phyloP scores from a whole-genome alignment of 2,888 invertebrate genomes.

The Chrysomela aeneicollis region DNA sequence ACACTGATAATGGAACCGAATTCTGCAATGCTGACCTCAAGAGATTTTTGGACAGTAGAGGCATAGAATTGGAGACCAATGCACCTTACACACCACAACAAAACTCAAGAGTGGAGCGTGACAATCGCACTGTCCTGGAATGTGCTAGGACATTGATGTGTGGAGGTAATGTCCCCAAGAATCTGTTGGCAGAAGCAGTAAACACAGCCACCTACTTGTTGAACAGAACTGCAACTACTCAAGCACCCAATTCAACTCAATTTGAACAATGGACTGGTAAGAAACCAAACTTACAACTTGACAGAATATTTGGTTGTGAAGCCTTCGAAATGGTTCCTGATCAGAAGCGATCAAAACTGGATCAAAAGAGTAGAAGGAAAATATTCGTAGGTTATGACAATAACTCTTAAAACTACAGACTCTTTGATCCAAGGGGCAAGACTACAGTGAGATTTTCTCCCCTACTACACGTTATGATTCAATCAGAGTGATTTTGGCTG shows the following conservation, averaged over 20 bases:
- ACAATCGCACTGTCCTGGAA: constrained; percentile 42
- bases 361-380: constrained; percentile 19
- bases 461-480: constrained; percentile 21
- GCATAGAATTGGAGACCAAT: constrained; percentile 43
- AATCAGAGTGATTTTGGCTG: constrained; percentile 9
- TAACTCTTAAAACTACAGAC: constrained; percentile 17
- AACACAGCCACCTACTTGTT: constrained; percentile 45
- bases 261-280: constrained; percentile 21
- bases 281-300: constrained; percentile 14
- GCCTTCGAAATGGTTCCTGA: constrained; percentile 21
- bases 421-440: constrained; percentile 11
- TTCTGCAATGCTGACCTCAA: constrained; percentile 20
- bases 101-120: constrained; percentile 49
- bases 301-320: constrained; percentile 22
- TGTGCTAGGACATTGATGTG: constrained; percentile 51
- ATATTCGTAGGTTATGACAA: constrained; percentile 25
- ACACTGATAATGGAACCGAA: constrained; percentile 21
- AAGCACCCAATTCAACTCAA: constrained; percentile 25
- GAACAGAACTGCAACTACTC: constrained; percentile 22
- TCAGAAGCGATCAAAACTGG: constrained; percentile 11
- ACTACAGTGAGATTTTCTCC: not conserved
- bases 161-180: constrained; percentile 43
- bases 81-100: constrained; percentile 45
- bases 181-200: constrained; percentile 55
- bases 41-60: constrained; percentile 20